Base-by-base conservation (phyloP, 2,888 invertebrate genomes). In the Drosophila prolongata region DNA sequence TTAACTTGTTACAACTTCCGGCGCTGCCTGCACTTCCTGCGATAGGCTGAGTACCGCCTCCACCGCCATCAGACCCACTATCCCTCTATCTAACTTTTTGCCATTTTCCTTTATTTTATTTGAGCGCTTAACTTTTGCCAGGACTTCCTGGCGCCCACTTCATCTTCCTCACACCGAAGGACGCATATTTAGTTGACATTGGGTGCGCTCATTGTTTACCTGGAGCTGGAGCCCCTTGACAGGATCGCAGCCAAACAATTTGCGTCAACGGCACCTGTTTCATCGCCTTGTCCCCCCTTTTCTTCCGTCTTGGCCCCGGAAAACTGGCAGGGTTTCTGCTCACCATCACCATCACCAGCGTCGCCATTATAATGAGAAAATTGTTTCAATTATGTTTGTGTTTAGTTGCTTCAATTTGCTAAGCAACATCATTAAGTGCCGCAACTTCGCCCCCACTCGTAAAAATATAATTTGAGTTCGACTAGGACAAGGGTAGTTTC, bases 1-100 rank as follows among this genome's bases (percentile, higher is more conserved):
- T 89, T 85, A 85, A 89, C 87, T 84, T 89, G 85, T 89, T 85
- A 89, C 89, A 89, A 87, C 85, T 85, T 85, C 85, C 89, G 87
- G 67, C 69, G 66, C 68, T 77, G 69, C 60, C 64, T 67, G 55
- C 76, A 80, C 76, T 84, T 76, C 81, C 87, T 69, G 66, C 58
- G 59, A 69, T 74, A 77, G 54, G 69, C 57, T 14, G 71, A 54
- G 72, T 43, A 37, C 40, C 19, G 14, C 43, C 30, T 8, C 30
- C 24, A 24, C 24, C 24, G 24, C 24, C 24, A 24, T 24, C 24
- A 24, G 24, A 24, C 24, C 24, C 8, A 30, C 30, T 30, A 30
- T 30, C 27, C 47, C 42, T 11, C 54, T 46, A 44, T 59, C 78
- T 67, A 67, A 64, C 67, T 78, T 67, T 69, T 66, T 56, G 53